A percentile compares a stretch with the other conserved stretches of the same genome.
These are phyloP conservation scores for Anseranas semipalmata DNA, from an alignment of 2,113 vertebrate species.

Conservation along the genomic window DNA sequence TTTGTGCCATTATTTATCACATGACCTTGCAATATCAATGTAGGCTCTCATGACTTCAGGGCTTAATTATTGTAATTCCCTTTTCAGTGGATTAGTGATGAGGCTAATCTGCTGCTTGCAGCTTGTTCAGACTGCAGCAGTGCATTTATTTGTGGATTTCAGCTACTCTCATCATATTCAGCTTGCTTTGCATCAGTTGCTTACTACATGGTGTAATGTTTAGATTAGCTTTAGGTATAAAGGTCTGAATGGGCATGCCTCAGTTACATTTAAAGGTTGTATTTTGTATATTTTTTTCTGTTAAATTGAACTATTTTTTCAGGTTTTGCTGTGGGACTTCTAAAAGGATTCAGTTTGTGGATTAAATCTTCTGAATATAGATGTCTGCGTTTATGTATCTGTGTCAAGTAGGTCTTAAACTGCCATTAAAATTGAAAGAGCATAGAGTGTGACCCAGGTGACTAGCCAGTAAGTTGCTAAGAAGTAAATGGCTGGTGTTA, in stretches of 20 bases:
- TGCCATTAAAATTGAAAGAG: neutral
- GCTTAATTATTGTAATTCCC: slow-evolving; percentile 55
- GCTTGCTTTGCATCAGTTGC: neutral
- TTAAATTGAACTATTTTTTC: neutral
- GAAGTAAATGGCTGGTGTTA: neutral
- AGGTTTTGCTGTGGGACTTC: neutral
- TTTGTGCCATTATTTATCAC: slow-evolving; percentile 36
- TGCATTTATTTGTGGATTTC: neutral
- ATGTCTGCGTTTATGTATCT: neutral
- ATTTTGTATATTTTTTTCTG: neutral
- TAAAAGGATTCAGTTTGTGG: neutral
- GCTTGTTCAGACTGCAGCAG: neutral
- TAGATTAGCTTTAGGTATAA: neutral
- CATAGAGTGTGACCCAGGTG: neutral
- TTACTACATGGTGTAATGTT: neutral
- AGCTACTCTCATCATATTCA: neutral
- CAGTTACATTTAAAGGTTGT: neutral
- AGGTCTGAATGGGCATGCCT: neutral
- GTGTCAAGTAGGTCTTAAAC: neutral
- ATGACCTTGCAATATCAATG: slow-evolving; percentile 34
- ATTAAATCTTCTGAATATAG: neutral
- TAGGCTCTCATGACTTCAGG: slow-evolving; percentile 13
- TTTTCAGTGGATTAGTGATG: slow-evolving; percentile 45
- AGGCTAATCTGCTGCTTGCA: slow-evolving; percentile 53
- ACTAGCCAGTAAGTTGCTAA: neutral